Percentiles rank a stretch among this genome's conserved stretches.
Evolutionary conservation across 2,888 invertebrate genomes (phyloP).

Genomic region (Steinernema carpocapsae): DNA sequence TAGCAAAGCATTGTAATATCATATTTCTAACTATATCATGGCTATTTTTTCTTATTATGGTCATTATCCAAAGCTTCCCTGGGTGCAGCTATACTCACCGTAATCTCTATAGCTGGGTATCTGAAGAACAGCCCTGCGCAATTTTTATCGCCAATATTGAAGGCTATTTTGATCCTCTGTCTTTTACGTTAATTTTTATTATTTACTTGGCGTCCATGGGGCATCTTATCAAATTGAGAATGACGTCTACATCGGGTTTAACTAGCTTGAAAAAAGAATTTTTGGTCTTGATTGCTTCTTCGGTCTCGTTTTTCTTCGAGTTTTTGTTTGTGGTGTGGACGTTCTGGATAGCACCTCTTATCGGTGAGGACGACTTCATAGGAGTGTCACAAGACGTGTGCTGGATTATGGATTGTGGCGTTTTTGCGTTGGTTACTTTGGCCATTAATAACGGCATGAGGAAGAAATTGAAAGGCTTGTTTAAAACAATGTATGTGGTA

Average conservation of each 20-base stretch:
- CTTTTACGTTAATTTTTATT: not conserved
- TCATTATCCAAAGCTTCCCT: not conserved
- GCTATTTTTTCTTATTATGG: not conserved
- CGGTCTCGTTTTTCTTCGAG: not conserved
- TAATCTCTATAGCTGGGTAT: not conserved
- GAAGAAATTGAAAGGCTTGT: too few species aligned
- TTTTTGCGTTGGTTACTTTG: not conserved
- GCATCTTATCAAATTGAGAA: constrained; percentile 14
- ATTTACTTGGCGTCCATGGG: not conserved
- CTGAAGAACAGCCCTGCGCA: not conserved
- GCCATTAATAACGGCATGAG: not conserved
- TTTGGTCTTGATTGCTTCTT: not conserved
- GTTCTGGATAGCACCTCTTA: not conserved
- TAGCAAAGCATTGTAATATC: not conserved
- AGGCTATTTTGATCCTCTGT: not conserved
- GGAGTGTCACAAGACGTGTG: not conserved
- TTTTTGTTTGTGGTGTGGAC: not conserved
- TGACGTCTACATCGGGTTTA: too few species aligned
- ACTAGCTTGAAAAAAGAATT: not conserved
- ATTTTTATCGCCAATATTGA: not conserved
- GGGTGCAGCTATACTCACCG: not conserved
- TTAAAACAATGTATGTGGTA: too few species aligned
- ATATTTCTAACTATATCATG: not conserved
- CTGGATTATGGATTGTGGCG: not conserved
- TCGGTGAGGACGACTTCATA: not conserved